Percentiles rank a stretch among this genome's conserved stretches.
phyloP scores from a whole-genome alignment of 2,797 vertebrate species.

The Syncerus caffer region DNA sequence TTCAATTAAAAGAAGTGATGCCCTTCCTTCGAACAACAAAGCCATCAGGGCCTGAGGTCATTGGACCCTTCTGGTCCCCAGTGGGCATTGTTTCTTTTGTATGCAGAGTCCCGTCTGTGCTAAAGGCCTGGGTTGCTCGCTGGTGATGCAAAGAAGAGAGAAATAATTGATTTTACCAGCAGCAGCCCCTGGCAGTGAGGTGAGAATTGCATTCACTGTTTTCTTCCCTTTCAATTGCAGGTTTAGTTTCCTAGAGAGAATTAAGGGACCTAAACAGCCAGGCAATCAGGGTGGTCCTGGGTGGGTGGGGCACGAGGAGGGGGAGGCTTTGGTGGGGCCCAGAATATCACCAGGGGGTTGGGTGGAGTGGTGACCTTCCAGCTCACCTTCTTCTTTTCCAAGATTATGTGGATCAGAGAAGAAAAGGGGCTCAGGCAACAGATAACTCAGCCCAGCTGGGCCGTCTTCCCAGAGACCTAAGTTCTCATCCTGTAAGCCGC shows the following conservation, averaged over 20 bases:
- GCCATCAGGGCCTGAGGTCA: not conserved
- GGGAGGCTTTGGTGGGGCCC: not conserved
- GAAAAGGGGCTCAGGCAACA: not conserved
- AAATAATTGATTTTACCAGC: not conserved
- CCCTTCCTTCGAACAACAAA: not conserved
- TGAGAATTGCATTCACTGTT: fast-evolving
- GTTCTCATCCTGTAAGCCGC: fast-evolving
- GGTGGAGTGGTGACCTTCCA: too few species aligned
- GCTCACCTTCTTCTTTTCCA: not conserved
- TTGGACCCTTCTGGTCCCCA: fast-evolving
- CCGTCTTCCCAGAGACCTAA: not conserved
- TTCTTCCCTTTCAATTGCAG: not conserved
- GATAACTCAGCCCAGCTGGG: not conserved
- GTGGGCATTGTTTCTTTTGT: not conserved
- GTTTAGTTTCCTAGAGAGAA: not conserved
- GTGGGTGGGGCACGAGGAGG: fast-evolving
- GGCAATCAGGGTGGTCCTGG: too few species aligned
- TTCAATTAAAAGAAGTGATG: not conserved
- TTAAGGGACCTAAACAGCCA: not conserved
- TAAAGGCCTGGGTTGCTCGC: not conserved
- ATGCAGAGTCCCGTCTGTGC: not conserved
- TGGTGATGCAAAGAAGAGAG: not conserved
- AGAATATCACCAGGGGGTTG: fast-evolving
- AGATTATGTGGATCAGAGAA: not conserved
- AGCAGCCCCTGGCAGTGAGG: not conserved